These are phyloP conservation scores for Enoplosus armatus DNA, from an alignment of 2,797 vertebrate genomes.

Conservation along the genomic window DNA sequence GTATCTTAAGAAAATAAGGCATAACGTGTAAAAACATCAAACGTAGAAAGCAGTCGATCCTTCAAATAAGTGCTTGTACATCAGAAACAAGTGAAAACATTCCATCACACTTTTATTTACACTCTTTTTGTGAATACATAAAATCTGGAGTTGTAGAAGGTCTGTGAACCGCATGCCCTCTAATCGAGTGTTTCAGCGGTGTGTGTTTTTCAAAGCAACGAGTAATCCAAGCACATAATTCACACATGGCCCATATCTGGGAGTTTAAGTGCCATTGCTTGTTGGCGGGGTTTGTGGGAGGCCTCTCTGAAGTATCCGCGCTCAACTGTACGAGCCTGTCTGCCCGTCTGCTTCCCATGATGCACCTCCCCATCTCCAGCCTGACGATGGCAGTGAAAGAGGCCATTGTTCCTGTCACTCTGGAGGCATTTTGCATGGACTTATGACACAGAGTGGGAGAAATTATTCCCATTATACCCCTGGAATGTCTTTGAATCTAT, in stretches of 20 bases:
- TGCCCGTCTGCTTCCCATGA: slow-evolving; percentile 77
- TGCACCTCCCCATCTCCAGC: slow-evolving; percentile 76
- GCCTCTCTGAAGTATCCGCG: slow-evolving; percentile 60
- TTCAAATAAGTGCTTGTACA: background rate
- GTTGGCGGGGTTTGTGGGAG: slow-evolving; percentile 68
- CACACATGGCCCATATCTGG: slow-evolving; percentile 58
- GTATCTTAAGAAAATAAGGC: background rate
- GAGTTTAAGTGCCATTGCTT: slow-evolving; percentile 63
- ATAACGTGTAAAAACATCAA: slow-evolving; percentile 1
- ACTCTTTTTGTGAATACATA: background rate
- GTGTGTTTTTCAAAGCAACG: slow-evolving; percentile 48
- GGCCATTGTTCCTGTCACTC: slow-evolving; percentile 88
- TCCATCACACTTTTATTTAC: background rate
- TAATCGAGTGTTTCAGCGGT: background rate
- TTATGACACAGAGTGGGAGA: slow-evolving; percentile 85
- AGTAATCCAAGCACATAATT: slow-evolving; percentile 56
- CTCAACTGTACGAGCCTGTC: slow-evolving; percentile 66
- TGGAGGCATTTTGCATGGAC: slow-evolving; percentile 83
- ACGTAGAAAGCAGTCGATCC: background rate
- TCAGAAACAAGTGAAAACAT: slow-evolving; percentile 1
- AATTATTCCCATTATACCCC: slow-evolving; percentile 79
- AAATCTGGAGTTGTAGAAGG: background rate
- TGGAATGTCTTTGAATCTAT: slow-evolving; percentile 84
- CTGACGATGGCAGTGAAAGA: slow-evolving; percentile 88
- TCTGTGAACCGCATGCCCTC: slow-evolving; percentile 32